Conservation (phyloP, 2,113 vertebrate species). For the Sturnira hondurensis region DNA sequence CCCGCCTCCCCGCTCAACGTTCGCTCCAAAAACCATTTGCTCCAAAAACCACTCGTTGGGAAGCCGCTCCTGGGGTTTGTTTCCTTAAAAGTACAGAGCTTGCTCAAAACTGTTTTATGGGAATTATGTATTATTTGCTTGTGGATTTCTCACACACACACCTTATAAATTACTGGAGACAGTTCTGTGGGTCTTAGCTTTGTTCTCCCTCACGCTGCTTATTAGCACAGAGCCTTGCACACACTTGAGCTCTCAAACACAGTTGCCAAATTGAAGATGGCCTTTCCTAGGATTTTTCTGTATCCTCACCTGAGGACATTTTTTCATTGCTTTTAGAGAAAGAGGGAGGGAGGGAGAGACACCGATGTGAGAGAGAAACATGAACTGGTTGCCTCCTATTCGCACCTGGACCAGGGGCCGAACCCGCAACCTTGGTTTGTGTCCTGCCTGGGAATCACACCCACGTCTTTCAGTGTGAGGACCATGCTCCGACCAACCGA, state of each 20-base stretch:
- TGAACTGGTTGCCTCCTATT: no score
- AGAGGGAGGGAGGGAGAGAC: not conserved
- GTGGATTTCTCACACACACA: not conserved
- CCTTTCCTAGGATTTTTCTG: not conserved
- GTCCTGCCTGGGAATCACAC: no score
- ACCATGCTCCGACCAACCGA: no score
- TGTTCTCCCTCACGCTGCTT: not conserved
- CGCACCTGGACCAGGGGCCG: no score
- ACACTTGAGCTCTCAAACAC: not conserved
- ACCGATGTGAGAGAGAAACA: no score
- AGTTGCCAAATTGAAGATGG: not conserved
- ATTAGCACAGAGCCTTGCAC: not conserved
- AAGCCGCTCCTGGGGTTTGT: not conserved
- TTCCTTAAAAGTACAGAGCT: not conserved
- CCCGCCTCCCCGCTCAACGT: not conserved
- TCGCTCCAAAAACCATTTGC: no score
- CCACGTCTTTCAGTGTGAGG: no score
- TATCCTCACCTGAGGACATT: not conserved
- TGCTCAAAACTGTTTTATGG: not conserved
- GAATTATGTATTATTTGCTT: not conserved
- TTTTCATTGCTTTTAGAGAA: not conserved
- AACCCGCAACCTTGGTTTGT: no score
- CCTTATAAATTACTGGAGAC: not conserved
- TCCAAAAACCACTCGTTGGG: not conserved
- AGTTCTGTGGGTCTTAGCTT: not conserved